Evolutionary conservation across 1,140 invertebrate genomes (phyloP).

Genomic region (Drosophila ogumai): DNA sequence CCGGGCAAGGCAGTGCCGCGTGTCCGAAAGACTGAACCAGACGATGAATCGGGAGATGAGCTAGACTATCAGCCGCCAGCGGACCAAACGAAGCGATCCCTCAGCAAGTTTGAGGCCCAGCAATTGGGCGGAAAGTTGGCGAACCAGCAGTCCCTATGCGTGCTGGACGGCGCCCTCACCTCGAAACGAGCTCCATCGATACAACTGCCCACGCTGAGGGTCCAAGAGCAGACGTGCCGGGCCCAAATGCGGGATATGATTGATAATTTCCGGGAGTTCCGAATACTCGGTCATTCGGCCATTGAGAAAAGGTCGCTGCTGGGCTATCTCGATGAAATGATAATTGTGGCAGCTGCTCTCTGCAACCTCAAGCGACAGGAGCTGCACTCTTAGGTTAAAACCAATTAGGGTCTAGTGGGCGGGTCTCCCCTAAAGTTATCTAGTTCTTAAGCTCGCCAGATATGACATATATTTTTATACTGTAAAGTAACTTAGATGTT

Average conservation of each 20-base stretch:
- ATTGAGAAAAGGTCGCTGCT: conserved; percentile 64
- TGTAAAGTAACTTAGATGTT: background rate
- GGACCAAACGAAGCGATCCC: conserved; percentile 8
- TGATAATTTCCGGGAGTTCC: conserved; percentile 66
- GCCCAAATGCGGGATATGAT: conserved; percentile 68
- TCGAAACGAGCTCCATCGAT: conserved; percentile 64
- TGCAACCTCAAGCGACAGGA: conserved; percentile 77
- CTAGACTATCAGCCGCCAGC: conserved; percentile 17
- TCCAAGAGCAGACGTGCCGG: conserved; percentile 69
- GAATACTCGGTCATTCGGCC: conserved; percentile 67
- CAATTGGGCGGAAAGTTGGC: conserved; percentile 66
- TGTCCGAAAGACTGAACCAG: conserved; percentile 2
- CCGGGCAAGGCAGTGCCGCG: conserved; percentile 68
- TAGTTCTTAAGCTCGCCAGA: background rate
- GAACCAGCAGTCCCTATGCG: conserved; percentile 58
- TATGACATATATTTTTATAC: conserved; percentile 17
- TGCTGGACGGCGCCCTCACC: conserved; percentile 64
- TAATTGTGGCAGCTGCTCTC: conserved; percentile 68
- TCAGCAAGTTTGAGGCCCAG: conserved; percentile 64
- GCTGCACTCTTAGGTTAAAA: conserved; percentile 2
- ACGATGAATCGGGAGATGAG: conserved; percentile 29
- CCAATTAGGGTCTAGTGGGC: background rate
- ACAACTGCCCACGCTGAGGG: conserved; percentile 67
- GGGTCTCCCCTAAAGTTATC: conserved; percentile 50
- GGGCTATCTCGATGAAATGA: conserved; percentile 77